Base-by-base conservation (phyloP, 2,888 invertebrate genomes). In the Beris chalybata region DNA sequence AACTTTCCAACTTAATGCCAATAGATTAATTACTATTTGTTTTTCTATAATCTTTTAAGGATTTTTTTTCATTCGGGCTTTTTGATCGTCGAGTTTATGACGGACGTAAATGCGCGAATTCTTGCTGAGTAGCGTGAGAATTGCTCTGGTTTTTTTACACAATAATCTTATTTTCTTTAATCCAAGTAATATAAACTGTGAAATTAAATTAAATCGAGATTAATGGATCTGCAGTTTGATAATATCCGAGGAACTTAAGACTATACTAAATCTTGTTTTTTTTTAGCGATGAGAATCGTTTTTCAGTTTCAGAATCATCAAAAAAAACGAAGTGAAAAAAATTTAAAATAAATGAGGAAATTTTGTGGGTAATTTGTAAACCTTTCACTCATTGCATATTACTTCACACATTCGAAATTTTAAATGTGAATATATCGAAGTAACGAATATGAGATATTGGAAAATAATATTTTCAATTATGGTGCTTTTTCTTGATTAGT, bases 11-110 rank as follows among this genome's bases (percentile, higher is more conserved):
- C 47, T 64, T 54, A 64, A 64, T 54, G 45, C 64, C 64, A 29
- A 64, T 64, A 56, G 64, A 65, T 65, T 65, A 65, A 65, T 65
- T 65, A 48, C 55, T 65, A 47, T 65, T 65, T 65, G 52, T 43
- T 64, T 43, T 53, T 15, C 15, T 54, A 13, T 38, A 53, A 54
- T 64, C 30, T 43, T 53, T 7, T 44, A 22, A 53, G 9, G 53
- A 63, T 63, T 52, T 44, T 32, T 63, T 22, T 30, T 11, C 32
- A 32, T 32, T 5, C 31, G 31, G 30, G 12, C 32, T 52, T 52
- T 22, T 32, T 12, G 30, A 32, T 12, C 12, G 12, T 55, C 12
- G 55, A 22, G 52, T 22, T 15, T 6, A 22, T 11, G 9, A 55
- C n/a, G 38, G 6, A 32, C n/a, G 32, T n/a, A 5, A 6, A 52